These are phyloP conservation scores for Tachycineta bicolor DNA, from an alignment of 2,113 vertebrate genomes.

Conservation along the genomic window DNA sequence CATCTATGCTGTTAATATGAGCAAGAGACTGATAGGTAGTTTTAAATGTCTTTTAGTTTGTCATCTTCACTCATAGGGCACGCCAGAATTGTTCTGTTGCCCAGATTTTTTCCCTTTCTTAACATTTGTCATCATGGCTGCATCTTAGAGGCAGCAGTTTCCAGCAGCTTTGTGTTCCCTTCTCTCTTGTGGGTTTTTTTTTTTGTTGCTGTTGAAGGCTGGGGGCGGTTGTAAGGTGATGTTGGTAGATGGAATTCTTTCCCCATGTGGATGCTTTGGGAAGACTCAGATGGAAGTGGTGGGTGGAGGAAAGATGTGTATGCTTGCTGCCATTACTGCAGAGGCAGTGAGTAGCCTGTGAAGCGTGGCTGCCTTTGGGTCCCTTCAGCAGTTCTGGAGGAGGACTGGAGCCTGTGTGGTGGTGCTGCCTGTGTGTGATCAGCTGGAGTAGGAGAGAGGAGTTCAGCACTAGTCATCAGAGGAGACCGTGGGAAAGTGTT, in stretches of 20 bases:
- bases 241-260: neutral
- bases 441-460: neutral
- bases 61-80: neutral
- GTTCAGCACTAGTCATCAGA: neutral
- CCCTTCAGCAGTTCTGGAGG: neutral
- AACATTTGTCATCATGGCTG: neutral
- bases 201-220: neutral
- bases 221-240: neutral
- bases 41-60: constrained; percentile 16
- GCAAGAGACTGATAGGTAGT: constrained; percentile 18
- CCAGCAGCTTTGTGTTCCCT: neutral
- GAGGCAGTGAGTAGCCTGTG: neutral
- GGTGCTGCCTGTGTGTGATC: neutral
- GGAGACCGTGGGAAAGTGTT: neutral
- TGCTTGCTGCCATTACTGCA: neutral
- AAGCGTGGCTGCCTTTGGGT: neutral
- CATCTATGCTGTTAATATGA: constrained; percentile 34
- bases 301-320: neutral
- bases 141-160: neutral
- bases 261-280: neutral
- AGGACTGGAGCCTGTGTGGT: neutral
- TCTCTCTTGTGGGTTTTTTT: neutral
- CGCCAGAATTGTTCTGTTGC: neutral
- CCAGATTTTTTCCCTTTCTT: neutral
- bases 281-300: neutral